phyloP scores from a whole-genome alignment of 2,797 vertebrate genomes.

The Erpetoichthys calabaricus region DNA sequence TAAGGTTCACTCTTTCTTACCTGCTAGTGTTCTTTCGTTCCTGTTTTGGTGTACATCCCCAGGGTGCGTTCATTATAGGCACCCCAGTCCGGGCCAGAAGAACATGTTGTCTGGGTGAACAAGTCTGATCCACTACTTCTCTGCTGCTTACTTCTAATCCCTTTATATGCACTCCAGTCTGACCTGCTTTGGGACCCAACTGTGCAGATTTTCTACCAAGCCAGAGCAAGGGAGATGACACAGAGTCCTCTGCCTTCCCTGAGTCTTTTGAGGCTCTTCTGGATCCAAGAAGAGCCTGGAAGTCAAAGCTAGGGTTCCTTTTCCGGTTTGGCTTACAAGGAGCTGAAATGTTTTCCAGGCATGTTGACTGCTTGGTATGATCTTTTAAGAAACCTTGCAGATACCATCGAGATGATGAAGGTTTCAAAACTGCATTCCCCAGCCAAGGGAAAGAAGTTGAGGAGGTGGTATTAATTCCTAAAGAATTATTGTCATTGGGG shows the following conservation, averaged over 20 bases:
- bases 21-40: neutral
- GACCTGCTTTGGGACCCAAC: conserved; percentile 38
- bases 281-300: conserved; percentile 53
- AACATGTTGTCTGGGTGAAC: conserved; percentile 71
- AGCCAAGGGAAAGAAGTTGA: neutral
- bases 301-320: conserved; percentile 59
- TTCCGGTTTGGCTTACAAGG: conserved; percentile 45
- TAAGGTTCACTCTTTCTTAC: neutral
- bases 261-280: conserved; percentile 34
- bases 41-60: neutral
- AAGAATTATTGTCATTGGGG: neutral
- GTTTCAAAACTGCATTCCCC: neutral
- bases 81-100: conserved; percentile 59
- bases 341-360: conserved; percentile 27
- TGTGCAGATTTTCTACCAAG: conserved; percentile 35
- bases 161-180: conserved; percentile 55
- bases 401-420: neutral
- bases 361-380: conserved; percentile 26
- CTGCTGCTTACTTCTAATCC: conserved; percentile 87
- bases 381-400: neutral
- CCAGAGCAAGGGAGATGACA: conserved; percentile 59
- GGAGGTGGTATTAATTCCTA: neutral
- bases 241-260: conserved; percentile 18
- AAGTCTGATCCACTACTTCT: conserved; percentile 74
- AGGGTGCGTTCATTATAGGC: neutral